Evolutionary conservation across 1,140 invertebrate genomes (phyloP).

Genomic region (Ladona fulva): DNA sequence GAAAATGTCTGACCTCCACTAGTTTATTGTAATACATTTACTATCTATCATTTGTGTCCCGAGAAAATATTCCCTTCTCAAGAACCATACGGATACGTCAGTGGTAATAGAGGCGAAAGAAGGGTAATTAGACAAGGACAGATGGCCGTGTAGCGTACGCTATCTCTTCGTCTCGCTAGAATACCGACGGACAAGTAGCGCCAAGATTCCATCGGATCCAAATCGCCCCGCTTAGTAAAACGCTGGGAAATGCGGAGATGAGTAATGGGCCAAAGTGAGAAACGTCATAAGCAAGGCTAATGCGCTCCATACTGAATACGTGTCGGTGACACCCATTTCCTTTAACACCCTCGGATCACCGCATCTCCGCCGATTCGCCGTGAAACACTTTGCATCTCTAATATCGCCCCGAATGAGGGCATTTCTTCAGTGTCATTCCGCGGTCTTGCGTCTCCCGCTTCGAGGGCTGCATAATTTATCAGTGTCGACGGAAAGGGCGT

Average conservation of each 20-base stretch:
- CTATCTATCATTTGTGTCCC: no score
- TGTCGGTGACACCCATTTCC: not conserved
- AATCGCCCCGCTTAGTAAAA: not conserved
- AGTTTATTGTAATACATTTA: no score
- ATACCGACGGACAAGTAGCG: no score
- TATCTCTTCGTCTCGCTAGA: no score
- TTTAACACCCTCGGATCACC: not conserved
- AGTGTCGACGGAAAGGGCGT: not conserved
- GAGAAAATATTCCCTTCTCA: no score
- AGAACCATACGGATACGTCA: no score
- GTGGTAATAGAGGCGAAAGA: no score
- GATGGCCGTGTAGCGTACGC: no score
- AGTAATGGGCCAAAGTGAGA: not conserved
- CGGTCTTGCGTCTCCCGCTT: not conserved
- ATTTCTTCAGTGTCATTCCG: not conserved
- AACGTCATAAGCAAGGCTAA: not conserved
- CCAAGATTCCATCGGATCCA: no score
- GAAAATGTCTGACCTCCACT: no score
- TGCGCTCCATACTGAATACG: not conserved
- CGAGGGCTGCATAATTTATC: not conserved
- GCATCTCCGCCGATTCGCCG: not conserved
- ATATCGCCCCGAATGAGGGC: not conserved
- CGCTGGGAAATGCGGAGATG: not conserved
- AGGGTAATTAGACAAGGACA: no score
- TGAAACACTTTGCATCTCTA: slow-evolving; percentile 6